Evolutionary conservation across 2,113 vertebrate genomes (phyloP).

Genomic region (Spilogale gracilis): DNA sequence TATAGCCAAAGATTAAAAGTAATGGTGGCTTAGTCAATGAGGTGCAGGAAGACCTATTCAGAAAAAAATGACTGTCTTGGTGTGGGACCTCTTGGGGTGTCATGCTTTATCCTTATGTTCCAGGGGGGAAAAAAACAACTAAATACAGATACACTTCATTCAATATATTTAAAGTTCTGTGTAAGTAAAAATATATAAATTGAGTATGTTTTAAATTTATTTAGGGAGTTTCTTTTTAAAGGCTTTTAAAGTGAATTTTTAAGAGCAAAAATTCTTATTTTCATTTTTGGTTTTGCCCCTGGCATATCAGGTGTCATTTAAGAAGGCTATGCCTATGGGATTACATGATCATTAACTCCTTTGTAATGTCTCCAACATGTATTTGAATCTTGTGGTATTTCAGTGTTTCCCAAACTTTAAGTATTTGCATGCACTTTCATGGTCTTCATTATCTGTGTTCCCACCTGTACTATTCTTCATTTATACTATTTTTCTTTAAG

Average conservation of each 20-base stretch:
- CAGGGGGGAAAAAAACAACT: neutral
- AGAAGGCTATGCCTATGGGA: neutral
- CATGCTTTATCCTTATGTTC: neutral
- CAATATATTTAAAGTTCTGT: neutral
- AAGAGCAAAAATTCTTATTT: constrained; percentile 47
- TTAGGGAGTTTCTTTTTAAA: neutral
- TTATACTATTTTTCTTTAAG: neutral
- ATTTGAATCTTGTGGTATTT: constrained; percentile 21
- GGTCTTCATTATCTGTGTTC: neutral
- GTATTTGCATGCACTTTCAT: neutral
- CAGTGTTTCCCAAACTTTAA: neutral
- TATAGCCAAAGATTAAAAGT: neutral
- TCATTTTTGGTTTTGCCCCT: neutral
- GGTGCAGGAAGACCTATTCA: neutral
- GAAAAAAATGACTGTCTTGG: neutral
- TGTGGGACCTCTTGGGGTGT: neutral
- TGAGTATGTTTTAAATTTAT: neutral
- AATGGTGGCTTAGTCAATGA: neutral
- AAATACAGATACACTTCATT: neutral
- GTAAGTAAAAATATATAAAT: neutral
- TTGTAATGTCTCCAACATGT: neutral
- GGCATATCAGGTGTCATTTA: neutral
- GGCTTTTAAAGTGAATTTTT: neutral
- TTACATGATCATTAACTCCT: neutral
- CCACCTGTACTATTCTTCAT: neutral